A percentile compares a stretch with the other conserved stretches of the same genome.
Conservation (phyloP, 2,113 vertebrate genomes). For the Ameiurus melas region DNA sequence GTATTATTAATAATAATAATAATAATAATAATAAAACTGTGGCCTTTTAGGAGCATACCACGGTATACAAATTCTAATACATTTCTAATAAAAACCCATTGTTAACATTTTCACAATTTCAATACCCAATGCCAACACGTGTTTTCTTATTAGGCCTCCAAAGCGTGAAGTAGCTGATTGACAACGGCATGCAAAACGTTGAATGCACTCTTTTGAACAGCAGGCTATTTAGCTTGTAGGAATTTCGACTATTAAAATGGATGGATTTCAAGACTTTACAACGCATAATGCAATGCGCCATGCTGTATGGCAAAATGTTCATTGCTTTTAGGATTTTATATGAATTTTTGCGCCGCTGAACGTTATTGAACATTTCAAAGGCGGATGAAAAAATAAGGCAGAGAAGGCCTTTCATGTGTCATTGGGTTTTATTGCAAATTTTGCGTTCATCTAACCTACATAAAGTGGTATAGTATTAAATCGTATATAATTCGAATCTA, state of each 20-base stretch:
- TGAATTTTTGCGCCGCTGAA: constrained; percentile 6
- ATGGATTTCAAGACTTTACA: not conserved
- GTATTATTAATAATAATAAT: not conserved
- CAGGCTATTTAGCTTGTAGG: not conserved
- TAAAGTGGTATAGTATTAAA: not conserved
- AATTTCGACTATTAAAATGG: not conserved
- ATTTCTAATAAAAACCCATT: constrained; percentile 20
- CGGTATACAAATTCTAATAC: not conserved
- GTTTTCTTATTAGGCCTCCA: constrained; percentile 24
- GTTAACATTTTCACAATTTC: constrained; percentile 7
- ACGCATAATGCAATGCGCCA: not conserved
- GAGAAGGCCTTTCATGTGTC: not conserved
- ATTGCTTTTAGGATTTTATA: not conserved
- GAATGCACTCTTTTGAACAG: constrained; percentile 34
- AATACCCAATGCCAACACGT: not conserved
- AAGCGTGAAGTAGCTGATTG: constrained; percentile 40
- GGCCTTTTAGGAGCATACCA: not conserved
- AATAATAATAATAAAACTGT: not conserved
- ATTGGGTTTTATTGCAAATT: not conserved
- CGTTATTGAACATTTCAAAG: not conserved
- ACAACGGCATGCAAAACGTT: constrained; percentile 34
- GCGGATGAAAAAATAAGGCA: not conserved
- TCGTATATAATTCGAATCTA: not conserved
- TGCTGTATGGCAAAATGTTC: not conserved
- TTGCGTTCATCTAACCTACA: not conserved